Conservation (phyloP, 2,888 invertebrate species). For the Pristionchus mayeri region DNA sequence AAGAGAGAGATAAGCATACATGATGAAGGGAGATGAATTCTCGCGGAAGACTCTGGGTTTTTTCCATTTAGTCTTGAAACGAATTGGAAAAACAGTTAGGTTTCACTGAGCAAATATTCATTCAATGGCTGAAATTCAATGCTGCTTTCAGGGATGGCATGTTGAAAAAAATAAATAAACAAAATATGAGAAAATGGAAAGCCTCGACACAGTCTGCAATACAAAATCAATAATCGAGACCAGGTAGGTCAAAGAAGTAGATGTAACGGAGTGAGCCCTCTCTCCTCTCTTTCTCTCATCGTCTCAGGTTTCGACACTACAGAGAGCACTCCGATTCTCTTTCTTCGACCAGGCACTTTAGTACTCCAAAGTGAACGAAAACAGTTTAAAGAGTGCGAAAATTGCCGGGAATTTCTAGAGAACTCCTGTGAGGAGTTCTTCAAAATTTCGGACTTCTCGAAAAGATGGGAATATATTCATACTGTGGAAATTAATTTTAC, state of each 20-base stretch:
- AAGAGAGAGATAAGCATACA: background rate
- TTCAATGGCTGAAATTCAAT: too few species aligned
- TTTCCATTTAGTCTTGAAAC: background rate
- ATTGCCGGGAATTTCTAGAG: too few species aligned
- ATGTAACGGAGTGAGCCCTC: background rate
- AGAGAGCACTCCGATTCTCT: conserved; percentile 26
- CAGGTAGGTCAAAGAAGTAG: conserved; percentile 13
- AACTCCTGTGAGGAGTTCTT: too few species aligned
- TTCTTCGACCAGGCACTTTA: background rate
- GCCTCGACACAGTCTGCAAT: too few species aligned
- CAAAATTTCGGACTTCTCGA: background rate
- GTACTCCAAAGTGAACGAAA: too few species aligned
- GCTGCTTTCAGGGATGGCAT: too few species aligned
- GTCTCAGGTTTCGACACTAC: conserved; percentile 38
- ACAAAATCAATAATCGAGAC: background rate
- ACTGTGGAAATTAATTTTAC: too few species aligned
- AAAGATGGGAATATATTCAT: background rate
- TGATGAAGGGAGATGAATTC: conserved; percentile 23
- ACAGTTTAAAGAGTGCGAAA: too few species aligned
- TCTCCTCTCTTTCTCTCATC: background rate
- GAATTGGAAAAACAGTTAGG: too few species aligned
- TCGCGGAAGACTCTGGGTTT: background rate
- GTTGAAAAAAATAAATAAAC: too few species aligned
- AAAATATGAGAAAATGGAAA: too few species aligned
- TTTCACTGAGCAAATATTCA: too few species aligned